Base-by-base conservation (phyloP, 2,113 vertebrate genomes). In the Lophura nycthemera region DNA sequence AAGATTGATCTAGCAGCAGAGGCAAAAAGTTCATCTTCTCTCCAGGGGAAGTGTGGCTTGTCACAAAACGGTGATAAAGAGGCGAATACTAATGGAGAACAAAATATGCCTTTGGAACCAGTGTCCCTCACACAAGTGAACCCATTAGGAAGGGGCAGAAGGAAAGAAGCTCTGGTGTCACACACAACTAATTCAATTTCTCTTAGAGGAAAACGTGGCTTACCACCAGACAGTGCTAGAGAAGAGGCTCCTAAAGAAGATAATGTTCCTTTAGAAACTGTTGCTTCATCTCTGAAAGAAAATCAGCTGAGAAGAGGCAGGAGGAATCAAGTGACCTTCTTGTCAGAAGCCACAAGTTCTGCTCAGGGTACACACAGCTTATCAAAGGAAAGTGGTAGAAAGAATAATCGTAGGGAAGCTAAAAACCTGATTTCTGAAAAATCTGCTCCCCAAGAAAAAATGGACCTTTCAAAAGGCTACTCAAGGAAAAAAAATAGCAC, bases 61-160 rank as follows among this genome's bases (percentile, higher is more conserved):
- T 38, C 60, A 66, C 76, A 92, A 48, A 20, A 10, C 11, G 43
- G 10, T 65, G 59, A 19, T 48, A 43, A 80, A 67, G 86, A 47
- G 42, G 45, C 64, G 43, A 43, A 20, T 22, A 1, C 47, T 50
- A 17, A 18, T 8, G 72, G 71, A 50, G 88, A 81, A 4, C 86
- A 72, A 54, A 56, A 59, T 16, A 13, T 8, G 9, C 48, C 84
- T 71, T 79, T 86, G 64, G 95, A 92, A 83, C 27, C 50, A 1
- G 61, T 18, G 82, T 34, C 86, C 72, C 84, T 48, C 79, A 56
- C 30, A 11, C 5, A 92, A 75, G 74, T 75, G 77, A 88, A 76
- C 24, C 56, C 79, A 6, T 20, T 56, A 54, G 65, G 77, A 72
- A 94, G 86, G 81, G 70, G 83, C 61, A 96, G 88, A 21, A 92